phyloP scores from a whole-genome alignment of 2,888 invertebrate species.

The Biston betularia region DNA sequence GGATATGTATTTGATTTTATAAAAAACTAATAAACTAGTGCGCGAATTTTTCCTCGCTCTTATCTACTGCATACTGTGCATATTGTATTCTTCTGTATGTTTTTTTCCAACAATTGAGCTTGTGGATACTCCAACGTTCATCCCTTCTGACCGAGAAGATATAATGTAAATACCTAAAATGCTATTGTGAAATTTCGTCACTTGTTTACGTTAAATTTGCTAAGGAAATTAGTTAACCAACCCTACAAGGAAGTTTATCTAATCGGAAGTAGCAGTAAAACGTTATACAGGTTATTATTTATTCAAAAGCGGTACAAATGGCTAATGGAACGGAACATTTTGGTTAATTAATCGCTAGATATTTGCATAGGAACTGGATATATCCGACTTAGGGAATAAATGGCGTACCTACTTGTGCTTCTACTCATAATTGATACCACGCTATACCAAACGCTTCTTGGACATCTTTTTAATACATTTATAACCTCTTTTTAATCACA shows the following conservation, averaged over 20 bases:
- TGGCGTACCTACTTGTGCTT: slow-evolving; percentile 1
- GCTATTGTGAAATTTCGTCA: background rate
- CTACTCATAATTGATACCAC: background rate
- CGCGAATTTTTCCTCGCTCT: no score
- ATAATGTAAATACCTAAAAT: background rate
- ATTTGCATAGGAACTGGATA: slow-evolving; percentile 48
- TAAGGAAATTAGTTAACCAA: slow-evolving; percentile 3
- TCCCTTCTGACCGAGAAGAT: no score
- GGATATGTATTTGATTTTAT: no score
- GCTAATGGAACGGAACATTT: slow-evolving; percentile 53
- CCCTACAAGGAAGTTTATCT: slow-evolving; percentile 9
- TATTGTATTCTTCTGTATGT: no score
- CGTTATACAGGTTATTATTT: slow-evolving; percentile 42
- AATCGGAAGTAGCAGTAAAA: slow-evolving; percentile 29
- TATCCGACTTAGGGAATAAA: slow-evolving; percentile 30
- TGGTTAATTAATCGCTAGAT: slow-evolving; percentile 59
- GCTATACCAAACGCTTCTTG: no score
- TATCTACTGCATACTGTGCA: no score
- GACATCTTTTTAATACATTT: no score
- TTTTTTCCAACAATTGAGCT: no score
- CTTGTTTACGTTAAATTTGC: background rate
- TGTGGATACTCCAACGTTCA: no score
- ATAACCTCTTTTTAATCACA: no score
- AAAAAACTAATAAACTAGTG: no score
- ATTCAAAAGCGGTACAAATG: slow-evolving; percentile 41